Evolutionary conservation across 2,113 vertebrate species (phyloP).

Genomic region (Engraulis encrasicolus): DNA sequence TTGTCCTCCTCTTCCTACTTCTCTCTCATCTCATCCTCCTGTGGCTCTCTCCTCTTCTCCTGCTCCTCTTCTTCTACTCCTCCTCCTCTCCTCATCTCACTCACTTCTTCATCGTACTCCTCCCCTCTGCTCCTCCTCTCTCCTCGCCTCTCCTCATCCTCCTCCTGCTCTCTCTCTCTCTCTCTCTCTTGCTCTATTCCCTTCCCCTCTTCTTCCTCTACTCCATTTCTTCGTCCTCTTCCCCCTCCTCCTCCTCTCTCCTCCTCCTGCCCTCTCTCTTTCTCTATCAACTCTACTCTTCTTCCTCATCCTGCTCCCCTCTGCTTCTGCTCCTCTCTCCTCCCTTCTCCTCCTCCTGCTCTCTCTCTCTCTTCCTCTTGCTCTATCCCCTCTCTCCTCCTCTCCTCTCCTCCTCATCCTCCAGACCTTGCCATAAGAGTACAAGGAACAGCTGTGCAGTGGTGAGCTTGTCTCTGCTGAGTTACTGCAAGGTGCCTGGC

Average conservation of each 20-base stretch:
- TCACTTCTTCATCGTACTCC: not conserved
- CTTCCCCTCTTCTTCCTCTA: not conserved
- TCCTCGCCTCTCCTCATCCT: not conserved
- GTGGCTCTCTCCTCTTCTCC: too few relatives aligned
- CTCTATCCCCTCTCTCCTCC: conserved; percentile 27
- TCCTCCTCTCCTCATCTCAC: conserved; percentile 1
- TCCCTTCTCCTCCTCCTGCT: conserved; percentile 6
- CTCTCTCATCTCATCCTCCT: not conserved
- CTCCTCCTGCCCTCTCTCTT: not conserved
- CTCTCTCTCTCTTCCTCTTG: not conserved
- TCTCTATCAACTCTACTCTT: not conserved
- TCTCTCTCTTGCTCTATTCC: not conserved
- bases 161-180: not conserved
- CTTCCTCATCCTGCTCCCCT: not conserved
- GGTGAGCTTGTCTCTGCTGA: conserved; percentile 61
- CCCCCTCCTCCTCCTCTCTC: not conserved
- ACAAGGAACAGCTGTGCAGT: conserved; percentile 64
- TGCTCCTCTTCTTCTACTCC: not conserved
- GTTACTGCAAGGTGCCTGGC: conserved; percentile 61
- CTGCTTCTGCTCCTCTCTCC: not conserved
- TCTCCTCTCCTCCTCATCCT: conserved; percentile 36
- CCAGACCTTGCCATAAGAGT: conserved; percentile 52
- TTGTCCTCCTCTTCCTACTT: not conserved
- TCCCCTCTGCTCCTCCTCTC: not conserved
- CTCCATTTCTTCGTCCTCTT: not conserved